phyloP scores from a whole-genome alignment of 2,113 vertebrate genomes.

The Saguinus imperator region DNA sequence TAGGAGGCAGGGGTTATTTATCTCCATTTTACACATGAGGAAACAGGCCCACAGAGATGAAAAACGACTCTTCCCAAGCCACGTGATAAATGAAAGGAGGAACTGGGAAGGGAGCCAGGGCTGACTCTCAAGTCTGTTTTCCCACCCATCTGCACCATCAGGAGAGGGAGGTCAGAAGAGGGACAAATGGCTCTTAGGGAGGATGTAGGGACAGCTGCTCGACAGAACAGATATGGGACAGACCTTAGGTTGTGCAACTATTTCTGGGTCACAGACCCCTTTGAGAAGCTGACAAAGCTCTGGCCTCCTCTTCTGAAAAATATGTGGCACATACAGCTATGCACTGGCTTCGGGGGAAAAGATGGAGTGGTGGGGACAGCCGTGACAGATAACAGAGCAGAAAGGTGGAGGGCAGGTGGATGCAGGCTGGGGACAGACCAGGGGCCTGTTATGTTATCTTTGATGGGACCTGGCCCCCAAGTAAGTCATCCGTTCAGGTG shows the following conservation, averaged over 20 bases:
- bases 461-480: background rate
- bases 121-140: background rate
- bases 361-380: background rate
- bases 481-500: background rate
- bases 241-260: background rate
- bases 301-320: background rate
- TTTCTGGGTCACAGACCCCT: constrained; percentile 20
- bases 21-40: background rate
- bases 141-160: background rate
- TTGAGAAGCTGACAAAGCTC: background rate
- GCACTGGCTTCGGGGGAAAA: background rate
- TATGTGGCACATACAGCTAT: background rate
- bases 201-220: background rate
- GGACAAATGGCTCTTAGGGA: background rate
- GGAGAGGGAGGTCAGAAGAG: background rate
- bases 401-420: background rate
- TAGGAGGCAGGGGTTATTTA: background rate
- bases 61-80: background rate
- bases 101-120: background rate
- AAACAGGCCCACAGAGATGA: background rate
- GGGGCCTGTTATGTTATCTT: background rate
- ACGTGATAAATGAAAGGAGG: background rate
- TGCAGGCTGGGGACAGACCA: background rate
- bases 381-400: background rate
- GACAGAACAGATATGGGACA: background rate